Conservation (phyloP, 1,140 invertebrate species). For the Carposina sasakii region DNA sequence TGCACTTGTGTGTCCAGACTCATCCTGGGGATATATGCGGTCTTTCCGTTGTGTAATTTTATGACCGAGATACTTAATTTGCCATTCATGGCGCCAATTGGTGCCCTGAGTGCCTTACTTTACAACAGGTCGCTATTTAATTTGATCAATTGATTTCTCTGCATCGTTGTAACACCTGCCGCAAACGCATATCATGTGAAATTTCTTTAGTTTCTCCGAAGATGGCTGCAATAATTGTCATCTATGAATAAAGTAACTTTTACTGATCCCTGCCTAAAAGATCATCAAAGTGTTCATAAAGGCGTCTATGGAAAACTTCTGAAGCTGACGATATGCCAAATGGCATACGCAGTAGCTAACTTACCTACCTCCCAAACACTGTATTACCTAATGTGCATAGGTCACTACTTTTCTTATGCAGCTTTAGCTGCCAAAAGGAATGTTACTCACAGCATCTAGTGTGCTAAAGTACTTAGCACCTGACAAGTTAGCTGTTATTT, state of each 20-base stretch:
- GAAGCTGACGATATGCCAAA: conserved; percentile 1
- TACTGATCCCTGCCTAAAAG: not conserved
- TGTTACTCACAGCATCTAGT: conserved; percentile 37
- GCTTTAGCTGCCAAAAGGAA: conserved; percentile 32
- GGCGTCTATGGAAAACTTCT: conserved; percentile 1
- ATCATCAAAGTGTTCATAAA: conserved; percentile 5
- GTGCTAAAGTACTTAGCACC: conserved; percentile 3
- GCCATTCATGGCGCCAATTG: no score
- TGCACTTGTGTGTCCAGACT: not conserved
- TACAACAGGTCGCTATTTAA: conserved; percentile 17
- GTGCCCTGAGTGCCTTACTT: conserved; percentile 10
- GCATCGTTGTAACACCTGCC: not conserved
- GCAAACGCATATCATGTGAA: conserved; percentile 6
- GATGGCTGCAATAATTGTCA: not conserved
- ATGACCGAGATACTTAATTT: conserved; percentile 16
- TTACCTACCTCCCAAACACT: conserved; percentile 1
- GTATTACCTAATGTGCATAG: conserved; percentile 2
- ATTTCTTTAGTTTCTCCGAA: not conserved
- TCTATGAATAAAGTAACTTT: conserved; percentile 8
- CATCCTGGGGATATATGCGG: not conserved
- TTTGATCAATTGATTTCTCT: conserved; percentile 15
- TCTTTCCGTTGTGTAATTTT: conserved; percentile 4
- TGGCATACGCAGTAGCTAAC: conserved; percentile 3
- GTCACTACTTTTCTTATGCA: not conserved
- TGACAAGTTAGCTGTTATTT: conserved; percentile 1